Evolutionary conservation across 2,797 vertebrate species (phyloP).

Genomic region (Leucoraja ocellata): DNA sequence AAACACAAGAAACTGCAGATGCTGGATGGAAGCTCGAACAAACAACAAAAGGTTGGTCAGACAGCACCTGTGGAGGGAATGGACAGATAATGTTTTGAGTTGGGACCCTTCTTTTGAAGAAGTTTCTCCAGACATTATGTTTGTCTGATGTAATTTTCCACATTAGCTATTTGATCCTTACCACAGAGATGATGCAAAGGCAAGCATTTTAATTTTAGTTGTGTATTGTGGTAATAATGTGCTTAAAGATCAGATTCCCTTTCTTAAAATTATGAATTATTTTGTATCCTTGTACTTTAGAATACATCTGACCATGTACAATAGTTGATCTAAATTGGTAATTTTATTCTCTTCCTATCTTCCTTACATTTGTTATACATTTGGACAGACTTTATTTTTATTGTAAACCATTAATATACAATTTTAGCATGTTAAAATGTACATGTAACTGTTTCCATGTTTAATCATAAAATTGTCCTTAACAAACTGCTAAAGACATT

Average conservation of each 20-base stretch:
- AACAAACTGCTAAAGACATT: conserved; percentile 67
- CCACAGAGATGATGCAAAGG: too few species aligned
- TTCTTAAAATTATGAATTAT: neutral
- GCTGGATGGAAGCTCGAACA: too few species aligned
- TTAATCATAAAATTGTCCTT: neutral
- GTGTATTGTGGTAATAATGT: neutral
- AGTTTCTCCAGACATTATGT: too few species aligned
- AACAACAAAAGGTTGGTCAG: too few species aligned
- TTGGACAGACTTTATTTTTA: neutral
- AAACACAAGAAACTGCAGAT: too few species aligned
- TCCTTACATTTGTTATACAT: neutral
- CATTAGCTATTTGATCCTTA: too few species aligned
- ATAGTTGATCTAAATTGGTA: neutral
- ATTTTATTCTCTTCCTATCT: neutral
- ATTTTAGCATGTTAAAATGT: neutral
- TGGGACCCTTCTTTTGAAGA: too few species aligned
- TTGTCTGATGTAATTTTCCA: too few species aligned
- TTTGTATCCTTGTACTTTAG: neutral
- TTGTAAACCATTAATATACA: neutral
- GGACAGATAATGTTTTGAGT: too few species aligned
- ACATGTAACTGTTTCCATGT: neutral
- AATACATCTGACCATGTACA: neutral
- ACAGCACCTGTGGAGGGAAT: too few species aligned
- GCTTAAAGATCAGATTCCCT: neutral
- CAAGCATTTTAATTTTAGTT: neutral